Base-by-base conservation (phyloP, 2,113 vertebrate genomes). In the Rhagologus leucostigma region DNA sequence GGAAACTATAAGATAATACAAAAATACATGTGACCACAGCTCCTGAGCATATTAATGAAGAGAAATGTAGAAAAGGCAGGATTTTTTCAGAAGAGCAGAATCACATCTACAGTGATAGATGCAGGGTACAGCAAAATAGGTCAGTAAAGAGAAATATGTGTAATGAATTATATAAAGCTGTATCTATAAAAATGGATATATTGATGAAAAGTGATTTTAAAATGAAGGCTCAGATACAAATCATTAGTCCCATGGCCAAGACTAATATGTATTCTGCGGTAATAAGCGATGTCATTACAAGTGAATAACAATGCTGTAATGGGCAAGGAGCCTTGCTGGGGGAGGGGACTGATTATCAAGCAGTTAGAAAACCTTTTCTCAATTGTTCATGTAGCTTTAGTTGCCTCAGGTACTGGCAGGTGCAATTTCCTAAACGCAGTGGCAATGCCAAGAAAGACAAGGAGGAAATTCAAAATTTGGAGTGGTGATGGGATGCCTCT, bases 111-210 rank as follows among this genome's bases (percentile, higher is more conserved):
- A 69, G 55, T 95, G 94, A 95, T 90, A 94, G 90, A 97, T 96
- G 68, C 76, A 95, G 92, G 91, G 73, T 81, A 89, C 59, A 92
- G 78, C 92, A 87, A 97, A 97, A 97, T 97, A 97, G 94, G 96
- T 97, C 96, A 97, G 88, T 93, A 93, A 97, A 94, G 93, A 69
- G 71, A 97, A 90, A 94, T 80, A 41, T 76, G 67, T 84, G 75
- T 89, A 96, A 97, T 95, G 91, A 96, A 95, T 96, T 84, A 91
- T 87, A 96, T 94, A 96, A 95, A 96, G 74, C 84, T 93, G 85
- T 89, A 91, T n/a, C 52, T 78, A 67, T 90, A 95, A 94, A 96
- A 96, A 96, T 90, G 69, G 94, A 69, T 44, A 30, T 93, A 96
- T 88, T 79, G 95, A 79, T 96, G 91, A 96, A 96, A 97, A 97